Evolutionary conservation across 1,140 invertebrate genomes (phyloP).

Genomic region (Pogonomyrmex californicus): DNA sequence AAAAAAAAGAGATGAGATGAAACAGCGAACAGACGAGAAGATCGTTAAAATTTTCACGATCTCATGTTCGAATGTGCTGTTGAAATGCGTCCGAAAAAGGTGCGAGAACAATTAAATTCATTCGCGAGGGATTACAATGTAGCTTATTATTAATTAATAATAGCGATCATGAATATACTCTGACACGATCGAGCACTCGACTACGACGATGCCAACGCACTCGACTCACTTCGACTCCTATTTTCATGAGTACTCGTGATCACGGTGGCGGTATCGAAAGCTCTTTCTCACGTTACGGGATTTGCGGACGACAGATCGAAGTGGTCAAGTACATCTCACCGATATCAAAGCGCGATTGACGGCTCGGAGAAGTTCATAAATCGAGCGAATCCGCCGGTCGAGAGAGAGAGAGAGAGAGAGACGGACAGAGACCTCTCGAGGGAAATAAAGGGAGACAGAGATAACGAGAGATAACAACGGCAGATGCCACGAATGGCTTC

Average conservation of each 20-base stretch:
- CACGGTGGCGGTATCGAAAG: constrained; percentile 36
- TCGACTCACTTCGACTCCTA: constrained; percentile 24
- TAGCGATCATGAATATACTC: constrained; percentile 30
- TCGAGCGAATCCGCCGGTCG: constrained; percentile 65
- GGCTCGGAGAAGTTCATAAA: constrained; percentile 60
- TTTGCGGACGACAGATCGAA: constrained; percentile 50
- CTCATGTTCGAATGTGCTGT: neutral
- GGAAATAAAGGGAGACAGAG: constrained; percentile 6
- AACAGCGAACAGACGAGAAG: neutral
- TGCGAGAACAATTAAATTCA: neutral
- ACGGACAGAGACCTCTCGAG: constrained; percentile 1
- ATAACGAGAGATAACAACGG: constrained; percentile 38
- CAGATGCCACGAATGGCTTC: constrained; percentile 10
- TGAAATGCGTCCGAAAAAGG: no score
- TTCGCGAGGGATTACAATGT: neutral
- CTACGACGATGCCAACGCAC: constrained; percentile 16
- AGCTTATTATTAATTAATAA: neutral
- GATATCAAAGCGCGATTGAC: constrained; percentile 62
- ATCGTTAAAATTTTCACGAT: neutral
- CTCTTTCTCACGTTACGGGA: constrained; percentile 35
- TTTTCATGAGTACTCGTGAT: constrained; percentile 47
- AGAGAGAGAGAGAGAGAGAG: neutral
- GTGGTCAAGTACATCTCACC: constrained; percentile 49
- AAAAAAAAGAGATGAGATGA: neutral
- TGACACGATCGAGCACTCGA: constrained; percentile 12